Base-by-base conservation (phyloP, 2,797 vertebrate genomes). In the Triplophysa yarkandensis region DNA sequence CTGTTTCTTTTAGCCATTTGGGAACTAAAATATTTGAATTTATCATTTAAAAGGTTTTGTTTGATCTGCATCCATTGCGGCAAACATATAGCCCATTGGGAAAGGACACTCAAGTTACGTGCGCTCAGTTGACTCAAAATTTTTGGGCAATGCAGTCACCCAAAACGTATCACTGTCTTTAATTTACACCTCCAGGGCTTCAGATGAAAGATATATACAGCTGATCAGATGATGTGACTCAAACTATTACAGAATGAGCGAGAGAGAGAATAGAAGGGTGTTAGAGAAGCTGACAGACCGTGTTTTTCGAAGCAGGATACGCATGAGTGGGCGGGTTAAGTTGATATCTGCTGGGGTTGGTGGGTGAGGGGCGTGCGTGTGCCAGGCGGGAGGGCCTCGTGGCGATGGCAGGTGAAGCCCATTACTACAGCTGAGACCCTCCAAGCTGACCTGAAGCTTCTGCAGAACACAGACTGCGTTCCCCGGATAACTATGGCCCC, bases 401-500 rank as follows among this genome's bases (percentile, higher is more conserved):
- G 86, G 87, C 76, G 69, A 83, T 90, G 89, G 91, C 90, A 92
- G 90, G 89, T 92, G 89, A 91, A 87, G 86, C 86, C 86, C 86
- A 86, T 86, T 82, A 86, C 86, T 89, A 88, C 91, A 92, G 90
- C 91, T 92, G 90, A 90, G 90, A 66, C 85, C 88, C 87, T 87
- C 79, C 79, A 83, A 89, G 87, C 85, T 92, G 90, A 91, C 90
- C 89, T 91, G 89, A 84, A 91, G 91, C 65, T 60, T 34, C 73
- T 43, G 52, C 58, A 43, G 39, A 88, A 84, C 84, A 85, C 84
- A 87, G 84, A 83, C 84, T 67, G 61, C 78, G 82, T 78, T 82
- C 75, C 34, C 70, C 76, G 77, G 77, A 64, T 80, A 80, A 81
- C 50, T 23, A 76, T 10, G 1, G 48, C n/a, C 64, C 73, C 52